phyloP scores from a whole-genome alignment of 2,113 vertebrate species.

The Oenanthe melanoleuca region DNA sequence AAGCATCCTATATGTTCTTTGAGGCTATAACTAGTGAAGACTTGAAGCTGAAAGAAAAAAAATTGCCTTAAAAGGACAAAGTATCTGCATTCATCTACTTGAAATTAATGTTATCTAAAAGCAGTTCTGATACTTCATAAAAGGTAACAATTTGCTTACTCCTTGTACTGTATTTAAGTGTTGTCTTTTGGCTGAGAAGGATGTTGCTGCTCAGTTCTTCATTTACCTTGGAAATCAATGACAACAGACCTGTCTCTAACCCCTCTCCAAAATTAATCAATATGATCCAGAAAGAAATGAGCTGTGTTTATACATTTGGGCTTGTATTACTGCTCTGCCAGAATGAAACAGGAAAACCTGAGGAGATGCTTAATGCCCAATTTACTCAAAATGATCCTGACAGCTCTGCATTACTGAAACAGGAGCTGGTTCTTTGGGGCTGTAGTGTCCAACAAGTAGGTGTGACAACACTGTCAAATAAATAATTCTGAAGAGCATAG shows the following conservation, averaged over 20 bases:
- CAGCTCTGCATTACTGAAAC: not conserved
- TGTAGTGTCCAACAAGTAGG: not conserved
- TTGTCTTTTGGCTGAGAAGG: not conserved
- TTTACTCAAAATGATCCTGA: not conserved
- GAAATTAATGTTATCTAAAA: not conserved
- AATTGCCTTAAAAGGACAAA: not conserved
- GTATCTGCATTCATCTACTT: not conserved
- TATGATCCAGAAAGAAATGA: not conserved
- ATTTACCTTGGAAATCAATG: slow-evolving; percentile 4
- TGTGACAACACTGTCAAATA: not conserved
- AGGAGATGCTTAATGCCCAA: not conserved
- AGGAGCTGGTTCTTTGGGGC: not conserved
- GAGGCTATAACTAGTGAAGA: not conserved
- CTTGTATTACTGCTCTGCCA: not conserved
- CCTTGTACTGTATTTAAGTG: not conserved
- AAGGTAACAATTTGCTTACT: not conserved
- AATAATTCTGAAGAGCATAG: not conserved
- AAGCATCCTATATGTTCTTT: not conserved
- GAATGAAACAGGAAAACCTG: not conserved
- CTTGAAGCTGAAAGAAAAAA: not conserved
- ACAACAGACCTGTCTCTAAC: not conserved
- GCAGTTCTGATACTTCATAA: not conserved
- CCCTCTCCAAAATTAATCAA: not conserved
- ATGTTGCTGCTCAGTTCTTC: not conserved
- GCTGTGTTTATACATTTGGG: not conserved